Evolutionary conservation across 2,797 vertebrate species (phyloP).

Genomic region (Xiphophorus birchmanni): DNA sequence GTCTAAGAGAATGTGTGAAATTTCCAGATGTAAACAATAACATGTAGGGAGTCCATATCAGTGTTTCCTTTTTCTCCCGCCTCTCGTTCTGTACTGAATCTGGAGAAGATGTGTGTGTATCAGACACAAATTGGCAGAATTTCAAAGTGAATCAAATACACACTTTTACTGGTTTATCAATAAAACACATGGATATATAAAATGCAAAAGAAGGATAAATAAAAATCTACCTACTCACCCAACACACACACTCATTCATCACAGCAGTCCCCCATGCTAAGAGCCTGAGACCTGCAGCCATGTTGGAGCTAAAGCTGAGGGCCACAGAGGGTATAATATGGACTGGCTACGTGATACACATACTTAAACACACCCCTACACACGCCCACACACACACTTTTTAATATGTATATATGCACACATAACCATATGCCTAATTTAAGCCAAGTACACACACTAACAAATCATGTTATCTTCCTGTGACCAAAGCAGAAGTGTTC

Average conservation of each 20-base stretch:
- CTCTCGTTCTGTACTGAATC: background rate
- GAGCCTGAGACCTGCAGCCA: constrained; percentile 52
- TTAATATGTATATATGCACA: constrained; percentile 3
- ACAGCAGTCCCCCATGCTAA: constrained; percentile 30
- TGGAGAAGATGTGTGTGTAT: background rate
- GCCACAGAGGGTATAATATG: constrained; percentile 47
- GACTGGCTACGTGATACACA: constrained; percentile 35
- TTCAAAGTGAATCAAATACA: background rate
- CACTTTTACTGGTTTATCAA: background rate
- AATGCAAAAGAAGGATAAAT: background rate
- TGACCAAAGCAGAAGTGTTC: constrained; percentile 2
- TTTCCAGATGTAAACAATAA: no score
- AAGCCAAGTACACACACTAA: constrained; percentile 22
- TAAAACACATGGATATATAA: background rate
- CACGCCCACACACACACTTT: constrained; percentile 2
- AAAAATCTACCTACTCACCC: constrained; percentile 1
- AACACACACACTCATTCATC: background rate
- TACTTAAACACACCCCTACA: constrained; percentile 21
- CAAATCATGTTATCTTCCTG: constrained; percentile 1
- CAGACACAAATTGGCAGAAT: background rate
- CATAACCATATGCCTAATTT: constrained; percentile 49
- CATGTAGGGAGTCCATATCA: background rate
- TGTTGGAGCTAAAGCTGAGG: constrained; percentile 51
- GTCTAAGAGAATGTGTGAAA: no score
- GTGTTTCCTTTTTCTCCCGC: background rate